Base-by-base conservation (phyloP, 2,797 vertebrate genomes). In the Anabacerthia variegaticeps region DNA sequence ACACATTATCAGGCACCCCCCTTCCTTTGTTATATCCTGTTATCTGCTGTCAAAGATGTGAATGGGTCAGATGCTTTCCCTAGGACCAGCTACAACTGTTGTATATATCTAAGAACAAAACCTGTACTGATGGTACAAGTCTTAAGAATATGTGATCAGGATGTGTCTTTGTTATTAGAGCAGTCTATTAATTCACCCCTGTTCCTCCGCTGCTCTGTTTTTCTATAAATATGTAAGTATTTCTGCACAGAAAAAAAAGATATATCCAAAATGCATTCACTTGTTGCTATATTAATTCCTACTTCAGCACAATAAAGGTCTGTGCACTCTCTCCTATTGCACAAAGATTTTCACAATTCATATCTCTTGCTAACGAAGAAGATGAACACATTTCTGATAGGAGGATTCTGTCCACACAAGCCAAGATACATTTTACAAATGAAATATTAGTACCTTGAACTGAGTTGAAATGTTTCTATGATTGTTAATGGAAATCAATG, bases 391-490 rank as follows among this genome's bases (percentile, higher is more conserved):
- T 71, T 83, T 94, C 82, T 94, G 43, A 79, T 61, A 77, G 43
- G 69, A 95, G 71, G 44, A 27, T 95, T 91, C 71, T 80, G 37
- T 91, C 54, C 77, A 81, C 90, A 58, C 46, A 92, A 93, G 71
- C 81, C 68, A 96, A 96, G 62, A 87, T 93, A 88, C 88, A 36
- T 86, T 65, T 94, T 89, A 85, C 55, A 95, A 95, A 90, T 91
- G 34, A 93, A 72, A 78, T 66, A 82, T 74, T 82, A 89, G 41
- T 93, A 95, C 32, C 77, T 90, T 96, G 85, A 95, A 93, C 46
- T 88, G 56, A 85, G 23, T 72, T 93, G 54, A 92, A 96, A 89
- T 92, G 30, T 34, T 94, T 95, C 55, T 92, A 20, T 93, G 55
- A 89, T 65, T 91, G 39, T 26, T 96, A 95, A 93, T 81, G 81